Percentiles rank a stretch among this genome's conserved stretches.
These are phyloP conservation scores for Lasiurus borealis DNA, from an alignment of 2,113 vertebrate species.

Conservation along the genomic window DNA sequence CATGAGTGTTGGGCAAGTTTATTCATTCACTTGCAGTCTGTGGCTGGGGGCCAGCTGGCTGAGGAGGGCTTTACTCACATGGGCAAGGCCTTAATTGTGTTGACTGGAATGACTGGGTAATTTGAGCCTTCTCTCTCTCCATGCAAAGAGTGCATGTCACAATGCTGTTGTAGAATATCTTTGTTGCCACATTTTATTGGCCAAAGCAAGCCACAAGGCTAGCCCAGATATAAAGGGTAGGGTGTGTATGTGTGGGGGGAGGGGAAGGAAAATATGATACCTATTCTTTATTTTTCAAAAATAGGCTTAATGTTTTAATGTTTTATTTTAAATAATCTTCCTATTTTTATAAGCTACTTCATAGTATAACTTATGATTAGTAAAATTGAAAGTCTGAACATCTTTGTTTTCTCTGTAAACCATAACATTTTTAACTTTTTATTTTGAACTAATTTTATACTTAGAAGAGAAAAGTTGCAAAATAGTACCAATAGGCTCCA, in stretches of 20 bases:
- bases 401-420: conserved; percentile 7
- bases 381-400: neutral
- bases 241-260: too few species aligned
- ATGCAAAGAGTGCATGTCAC: neutral
- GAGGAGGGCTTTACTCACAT: neutral
- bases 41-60: neutral
- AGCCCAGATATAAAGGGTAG: neutral
- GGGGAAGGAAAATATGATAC: neutral
- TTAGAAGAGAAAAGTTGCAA: conserved; percentile 15
- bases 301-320: neutral
- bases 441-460: conserved; percentile 14
- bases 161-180: neutral
- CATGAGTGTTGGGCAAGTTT: neutral
- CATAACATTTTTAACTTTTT: neutral
- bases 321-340: neutral
- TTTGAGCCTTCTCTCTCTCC: neutral
- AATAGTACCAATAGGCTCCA: neutral
- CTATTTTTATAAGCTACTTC: neutral
- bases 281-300: neutral
- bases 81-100: neutral
- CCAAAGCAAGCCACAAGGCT: neutral
- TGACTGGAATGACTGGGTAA: neutral
- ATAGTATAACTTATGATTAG: neutral
- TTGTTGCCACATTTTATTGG: neutral
- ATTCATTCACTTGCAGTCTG: neutral